Base-by-base conservation (phyloP, 2,888 invertebrate genomes). In the Aplocera efformata region DNA sequence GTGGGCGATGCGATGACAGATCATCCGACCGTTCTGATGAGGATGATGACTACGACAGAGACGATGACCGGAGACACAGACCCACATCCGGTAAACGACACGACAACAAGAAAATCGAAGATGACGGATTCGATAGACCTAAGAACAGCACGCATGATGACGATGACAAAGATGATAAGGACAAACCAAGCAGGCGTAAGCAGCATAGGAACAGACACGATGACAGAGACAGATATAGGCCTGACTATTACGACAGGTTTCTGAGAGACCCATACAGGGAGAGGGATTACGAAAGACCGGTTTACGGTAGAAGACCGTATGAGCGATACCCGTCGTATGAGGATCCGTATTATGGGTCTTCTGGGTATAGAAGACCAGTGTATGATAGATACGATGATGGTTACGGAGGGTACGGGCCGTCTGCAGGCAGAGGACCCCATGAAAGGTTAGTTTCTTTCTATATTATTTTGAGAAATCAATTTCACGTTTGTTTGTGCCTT, bases 191-290 rank as follows among this genome's bases (percentile, higher is more conserved):
- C 10, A 58, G 58, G 29, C 50, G 46, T 40, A 53, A 67, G 47
- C 44, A 64, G 30, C 65, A 73, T 26, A 72, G 69, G 48, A 60
- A 73, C 28, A 61, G 79, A 50, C 61, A 81, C 33, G 78, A 79
- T 7, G 81, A 84, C 23, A 69, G 84, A 45, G 85, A 85, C 27
- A 73, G 79, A 47, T 84, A 85, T 40, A 69, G 79, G n/a, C 79
- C 79, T 6, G 84, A 85, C 47, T 81, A 85, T 33, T 85, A 85
- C 39, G 84, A 86, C 23, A 69, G 83, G 37, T 84, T 82, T 45
- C 45, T 84, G 25, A 69, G 82, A 49, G 85, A 86, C 49, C 79
- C 84, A 0, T 75, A 78, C 34, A 74, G 80, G 53, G 79, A 78
- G 28, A 69, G 79, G 31, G 74, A 74, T 44, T 70, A 68, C 25